These are phyloP conservation scores for Frankliniella intonsa DNA, from an alignment of 2,888 invertebrate genomes.

Conservation along the genomic window DNA sequence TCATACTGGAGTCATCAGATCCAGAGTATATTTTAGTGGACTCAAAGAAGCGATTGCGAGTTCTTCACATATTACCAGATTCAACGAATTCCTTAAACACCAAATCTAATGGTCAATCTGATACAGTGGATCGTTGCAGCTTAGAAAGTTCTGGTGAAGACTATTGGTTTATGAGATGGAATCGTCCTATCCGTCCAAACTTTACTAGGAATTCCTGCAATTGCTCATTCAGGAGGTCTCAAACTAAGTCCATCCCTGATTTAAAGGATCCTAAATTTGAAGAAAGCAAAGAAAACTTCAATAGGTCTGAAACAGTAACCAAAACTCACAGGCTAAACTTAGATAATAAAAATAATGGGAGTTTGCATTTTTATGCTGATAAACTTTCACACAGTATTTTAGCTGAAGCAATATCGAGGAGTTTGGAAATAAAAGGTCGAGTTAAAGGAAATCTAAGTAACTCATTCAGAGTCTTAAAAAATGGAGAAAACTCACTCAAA, in stretches of 20 bases:
- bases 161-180: constrained; percentile 51
- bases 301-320: neutral
- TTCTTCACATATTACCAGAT: constrained; percentile 44
- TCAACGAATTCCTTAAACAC: constrained; percentile 34
- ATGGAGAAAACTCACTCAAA: neutral
- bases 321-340: neutral
- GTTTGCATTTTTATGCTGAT: constrained; percentile 46
- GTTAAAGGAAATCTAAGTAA: neutral
- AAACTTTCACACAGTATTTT: constrained; percentile 45
- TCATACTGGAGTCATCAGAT: constrained; percentile 16
- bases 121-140: constrained; percentile 40
- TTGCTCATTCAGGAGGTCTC: constrained; percentile 47
- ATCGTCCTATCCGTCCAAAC: constrained; percentile 46
- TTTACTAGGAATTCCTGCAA: constrained; percentile 41
- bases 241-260: constrained; percentile 42
- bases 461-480: neutral
- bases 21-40: constrained; percentile 43
- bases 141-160: constrained; percentile 47
- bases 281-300: neutral
- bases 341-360: constrained; percentile 31
- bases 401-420: constrained; percentile 46
- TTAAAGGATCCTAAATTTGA: constrained; percentile 13
- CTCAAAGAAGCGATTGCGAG: constrained; percentile 43
- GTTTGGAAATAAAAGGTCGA: constrained; percentile 36
- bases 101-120: constrained; percentile 37